Percentiles rank a stretch among this genome's conserved stretches.
phyloP scores from a whole-genome alignment of 2,888 invertebrate species.

The Cinara cedri region DNA sequence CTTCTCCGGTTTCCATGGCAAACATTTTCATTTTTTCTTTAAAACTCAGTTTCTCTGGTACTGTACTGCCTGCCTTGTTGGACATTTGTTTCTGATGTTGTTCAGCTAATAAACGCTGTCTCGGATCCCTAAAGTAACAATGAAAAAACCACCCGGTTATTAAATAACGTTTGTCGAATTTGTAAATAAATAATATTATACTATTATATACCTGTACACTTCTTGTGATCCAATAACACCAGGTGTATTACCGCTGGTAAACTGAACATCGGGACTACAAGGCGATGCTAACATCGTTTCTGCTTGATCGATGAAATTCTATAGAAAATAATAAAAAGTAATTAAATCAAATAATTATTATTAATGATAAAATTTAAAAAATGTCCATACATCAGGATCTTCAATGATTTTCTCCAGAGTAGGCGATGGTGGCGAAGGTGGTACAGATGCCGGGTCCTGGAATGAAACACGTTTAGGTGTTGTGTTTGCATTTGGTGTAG shows the following conservation, averaged over 20 bases:
- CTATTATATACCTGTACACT: conserved; percentile 76
- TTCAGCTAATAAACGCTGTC: conserved; percentile 84
- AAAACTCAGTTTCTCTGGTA: conserved; percentile 88
- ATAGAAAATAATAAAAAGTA: conserved; percentile 61
- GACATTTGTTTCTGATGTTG: conserved; percentile 72
- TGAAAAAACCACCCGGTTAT: background rate
- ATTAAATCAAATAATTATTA: background rate
- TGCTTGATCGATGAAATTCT: conserved; percentile 82
- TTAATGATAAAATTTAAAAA: background rate
- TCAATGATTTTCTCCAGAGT: conserved; percentile 70
- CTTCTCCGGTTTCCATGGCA: conserved; percentile 94
- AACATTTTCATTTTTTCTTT: conserved; percentile 99
- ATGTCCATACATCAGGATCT: conserved; percentile 78
- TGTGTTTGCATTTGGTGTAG: conserved; percentile 61
- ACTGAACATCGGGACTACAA: conserved; percentile 72
- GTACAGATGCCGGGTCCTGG: conserved; percentile 68
- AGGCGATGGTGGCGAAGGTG: conserved; percentile 62
- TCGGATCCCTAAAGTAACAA: conserved; percentile 76
- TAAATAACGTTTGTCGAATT: background rate
- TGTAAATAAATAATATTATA: background rate
- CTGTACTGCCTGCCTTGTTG: conserved; percentile 63
- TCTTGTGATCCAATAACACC: conserved; percentile 98
- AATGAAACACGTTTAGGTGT: conserved; percentile 75
- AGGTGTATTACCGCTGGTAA: conserved; percentile 74
- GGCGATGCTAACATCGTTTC: conserved; percentile 80